Percentiles rank a stretch among this genome's conserved stretches.
These are phyloP conservation scores for Gallinago media DNA, from an alignment of 2,113 vertebrate species.

Conservation along the genomic window DNA sequence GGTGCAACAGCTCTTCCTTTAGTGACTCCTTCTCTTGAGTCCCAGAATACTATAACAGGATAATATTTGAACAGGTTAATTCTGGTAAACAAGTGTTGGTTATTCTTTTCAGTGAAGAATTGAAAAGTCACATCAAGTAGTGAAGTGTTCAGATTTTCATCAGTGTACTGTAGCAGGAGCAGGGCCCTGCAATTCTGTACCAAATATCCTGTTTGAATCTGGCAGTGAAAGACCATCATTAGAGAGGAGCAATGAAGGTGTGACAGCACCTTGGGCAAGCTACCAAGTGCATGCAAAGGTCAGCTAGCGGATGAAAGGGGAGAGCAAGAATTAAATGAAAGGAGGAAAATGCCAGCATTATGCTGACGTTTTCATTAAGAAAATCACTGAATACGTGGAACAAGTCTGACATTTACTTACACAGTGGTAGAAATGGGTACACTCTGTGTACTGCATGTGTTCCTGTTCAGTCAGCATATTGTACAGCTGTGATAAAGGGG, in stretches of 20 bases:
- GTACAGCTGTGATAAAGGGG: constrained; percentile 33
- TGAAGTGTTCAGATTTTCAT: neutral
- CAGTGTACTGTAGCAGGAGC: neutral
- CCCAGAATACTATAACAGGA: neutral
- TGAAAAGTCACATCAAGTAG: neutral
- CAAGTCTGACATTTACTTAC: constrained; percentile 60
- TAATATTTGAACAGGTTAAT: neutral
- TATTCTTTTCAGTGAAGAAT: neutral
- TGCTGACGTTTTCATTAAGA: constrained; percentile 70
- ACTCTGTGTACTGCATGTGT: neutral
- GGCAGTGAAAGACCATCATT: constrained; percentile 10
- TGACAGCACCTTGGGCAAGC: constrained; percentile 57
- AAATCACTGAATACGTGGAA: constrained; percentile 55
- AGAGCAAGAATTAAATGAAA: constrained; percentile 49
- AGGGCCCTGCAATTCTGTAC: neutral
- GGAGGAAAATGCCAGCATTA: constrained; percentile 50
- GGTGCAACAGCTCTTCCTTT: neutral
- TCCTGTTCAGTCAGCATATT: constrained; percentile 56
- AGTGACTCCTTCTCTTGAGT: neutral
- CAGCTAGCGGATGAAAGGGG: constrained; percentile 4
- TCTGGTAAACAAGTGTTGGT: neutral
- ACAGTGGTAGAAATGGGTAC: constrained; percentile 12
- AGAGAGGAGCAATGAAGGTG: constrained; percentile 37
- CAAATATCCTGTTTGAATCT: neutral
- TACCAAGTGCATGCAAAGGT: constrained; percentile 57